Evolutionary conservation across 2,113 vertebrate species (phyloP).

Genomic region (Papio anubis): DNA sequence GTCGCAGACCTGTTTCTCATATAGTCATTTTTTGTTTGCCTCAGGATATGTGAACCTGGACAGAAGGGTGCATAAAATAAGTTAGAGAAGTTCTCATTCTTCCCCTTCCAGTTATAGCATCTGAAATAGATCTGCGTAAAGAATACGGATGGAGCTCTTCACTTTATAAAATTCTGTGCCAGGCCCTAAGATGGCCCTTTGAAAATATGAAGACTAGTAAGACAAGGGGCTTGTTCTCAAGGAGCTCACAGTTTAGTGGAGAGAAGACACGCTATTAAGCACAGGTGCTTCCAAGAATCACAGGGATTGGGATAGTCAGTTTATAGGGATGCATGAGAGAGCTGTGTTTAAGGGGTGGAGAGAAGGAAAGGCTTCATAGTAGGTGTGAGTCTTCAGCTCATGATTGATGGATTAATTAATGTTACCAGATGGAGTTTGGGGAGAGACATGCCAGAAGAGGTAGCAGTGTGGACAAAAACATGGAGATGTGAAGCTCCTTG

Average conservation of each 20-base stretch:
- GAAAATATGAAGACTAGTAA: background rate
- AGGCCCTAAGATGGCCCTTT: conserved; percentile 8
- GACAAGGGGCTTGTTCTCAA: background rate
- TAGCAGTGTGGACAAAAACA: background rate
- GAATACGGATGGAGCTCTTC: background rate
- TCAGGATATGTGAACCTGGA: background rate
- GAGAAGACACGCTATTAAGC: background rate
- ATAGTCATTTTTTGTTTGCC: conserved; percentile 13
- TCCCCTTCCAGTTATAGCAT: background rate
- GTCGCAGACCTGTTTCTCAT: conserved; percentile 30
- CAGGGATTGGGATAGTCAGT: background rate
- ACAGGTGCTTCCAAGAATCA: background rate
- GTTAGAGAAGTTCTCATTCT: background rate
- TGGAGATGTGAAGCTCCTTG: background rate
- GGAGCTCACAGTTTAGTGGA: background rate
- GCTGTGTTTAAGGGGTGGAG: background rate
- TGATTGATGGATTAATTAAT: background rate
- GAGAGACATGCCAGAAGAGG: background rate
- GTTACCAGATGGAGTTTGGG: background rate
- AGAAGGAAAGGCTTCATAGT: background rate
- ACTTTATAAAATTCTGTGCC: background rate
- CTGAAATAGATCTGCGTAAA: background rate
- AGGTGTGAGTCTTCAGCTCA: background rate
- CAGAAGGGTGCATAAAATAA: conserved; percentile 8
- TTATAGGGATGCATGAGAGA: background rate